Base-by-base conservation (phyloP, 2,888 invertebrate species). In the Brachypalpus laphriformis region DNA sequence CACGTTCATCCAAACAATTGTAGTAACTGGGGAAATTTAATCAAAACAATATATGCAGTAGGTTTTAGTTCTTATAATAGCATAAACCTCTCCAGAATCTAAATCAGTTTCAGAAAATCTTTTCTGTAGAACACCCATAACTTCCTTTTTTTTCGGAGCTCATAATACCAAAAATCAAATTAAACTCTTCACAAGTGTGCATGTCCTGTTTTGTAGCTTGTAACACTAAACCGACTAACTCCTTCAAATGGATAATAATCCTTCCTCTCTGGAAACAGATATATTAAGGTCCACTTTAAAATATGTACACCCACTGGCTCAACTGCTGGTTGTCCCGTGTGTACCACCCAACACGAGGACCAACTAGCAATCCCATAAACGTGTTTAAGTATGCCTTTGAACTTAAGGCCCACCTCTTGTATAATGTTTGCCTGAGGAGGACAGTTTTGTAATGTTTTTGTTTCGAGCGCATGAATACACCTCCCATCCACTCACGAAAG, bases 361-460 rank as follows among this genome's bases (percentile, higher is more conserved):
- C 66, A 77, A 31, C 70, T 65, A 65, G 5, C 68, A 76, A 63
- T 40, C 45, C 65, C 59, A 71, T 77, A 77, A 71, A 65, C 59
- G 59, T 65, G 63, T 77, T 42, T 76, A 28, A 76, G 59, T 65
- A 77, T 72, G 66, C 72, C 40, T 72, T 72, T 77, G 61, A 78
- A 82, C 77, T 47, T 63, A 71, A 40, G 71, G 66, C 71, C 66
- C 37, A 77, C 71, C 76, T 65, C 70, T 56, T 37, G 40, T 47
- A 14, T 18, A 2, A 11, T 34, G 37, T 61, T 42, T 61, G 42
- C 74, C 28, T 34, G 31, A 1, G 3, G 28, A 42, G 34, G 2
- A 16, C 8, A 16, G 31, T 11, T 25, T n/a, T 47, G 7, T 9
- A 28, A 49, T 49, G 47, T 57, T 45, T 31, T 47, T 47, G 7